phyloP scores from a whole-genome alignment of 2,113 vertebrate species.

The Danionella cerebrum region DNA sequence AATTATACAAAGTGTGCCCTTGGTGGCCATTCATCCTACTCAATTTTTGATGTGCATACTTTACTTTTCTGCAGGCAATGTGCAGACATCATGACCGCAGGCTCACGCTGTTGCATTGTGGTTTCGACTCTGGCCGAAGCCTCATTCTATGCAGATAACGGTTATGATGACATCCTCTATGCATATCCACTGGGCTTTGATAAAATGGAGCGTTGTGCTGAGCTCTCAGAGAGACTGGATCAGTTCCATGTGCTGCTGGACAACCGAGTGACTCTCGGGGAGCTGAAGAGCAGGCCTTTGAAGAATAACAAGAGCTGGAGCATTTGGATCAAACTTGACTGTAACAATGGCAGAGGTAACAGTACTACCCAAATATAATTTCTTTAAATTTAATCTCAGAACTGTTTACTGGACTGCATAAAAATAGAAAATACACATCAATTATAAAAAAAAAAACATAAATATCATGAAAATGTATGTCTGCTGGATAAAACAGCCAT shows the following conservation, averaged over 20 bases:
- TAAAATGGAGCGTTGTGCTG: slow-evolving; percentile 64
- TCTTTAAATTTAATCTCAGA: too few species aligned
- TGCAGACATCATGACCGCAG: slow-evolving; percentile 69
- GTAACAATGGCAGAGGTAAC: slow-evolving; percentile 70
- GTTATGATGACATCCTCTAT: slow-evolving; percentile 79
- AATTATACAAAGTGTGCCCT: too few species aligned
- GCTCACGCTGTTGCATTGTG: slow-evolving; percentile 62
- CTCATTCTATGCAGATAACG: slow-evolving; percentile 67
- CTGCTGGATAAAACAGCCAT: too few species aligned
- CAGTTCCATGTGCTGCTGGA: slow-evolving; percentile 73
- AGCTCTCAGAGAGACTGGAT: slow-evolving; percentile 61
- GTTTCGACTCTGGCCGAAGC: slow-evolving; percentile 78
- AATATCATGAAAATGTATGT: too few species aligned
- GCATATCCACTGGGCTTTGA: slow-evolving; percentile 66
- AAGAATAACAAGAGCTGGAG: slow-evolving; percentile 58
- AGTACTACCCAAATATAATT: too few species aligned
- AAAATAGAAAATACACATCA: too few species aligned
- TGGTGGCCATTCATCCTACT: too few species aligned
- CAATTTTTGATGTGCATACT: too few species aligned
- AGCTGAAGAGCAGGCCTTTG: slow-evolving; percentile 54
- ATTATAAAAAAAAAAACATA: too few species aligned
- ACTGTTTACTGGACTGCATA: too few species aligned
- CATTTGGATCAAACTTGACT: slow-evolving; percentile 76
- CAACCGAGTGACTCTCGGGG: slow-evolving; percentile 51
- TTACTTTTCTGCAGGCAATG: slow-evolving; percentile 56